Percentiles rank a stretch among this genome's conserved stretches.
These are phyloP conservation scores for Lucilia sericata DNA, from an alignment of 1,140 invertebrate species.

Conservation along the genomic window DNA sequence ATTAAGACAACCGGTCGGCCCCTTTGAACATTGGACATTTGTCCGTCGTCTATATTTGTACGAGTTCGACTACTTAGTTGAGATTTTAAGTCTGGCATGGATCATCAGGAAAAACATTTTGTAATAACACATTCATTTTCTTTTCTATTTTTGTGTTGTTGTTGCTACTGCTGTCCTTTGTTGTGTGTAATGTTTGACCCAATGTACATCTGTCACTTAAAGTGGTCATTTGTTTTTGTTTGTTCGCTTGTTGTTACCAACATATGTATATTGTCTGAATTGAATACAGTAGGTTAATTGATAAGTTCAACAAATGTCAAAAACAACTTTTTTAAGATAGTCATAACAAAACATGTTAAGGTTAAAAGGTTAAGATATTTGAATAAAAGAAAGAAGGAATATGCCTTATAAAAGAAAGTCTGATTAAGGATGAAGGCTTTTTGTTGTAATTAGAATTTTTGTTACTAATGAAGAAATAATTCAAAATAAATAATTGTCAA, in stretches of 20 bases:
- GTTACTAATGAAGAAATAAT: too few species aligned
- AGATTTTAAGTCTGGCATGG: slow-evolving; percentile 19
- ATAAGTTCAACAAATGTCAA: background rate
- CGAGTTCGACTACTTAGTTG: background rate
- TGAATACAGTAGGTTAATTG: slow-evolving; percentile 12
- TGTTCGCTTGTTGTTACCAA: background rate
- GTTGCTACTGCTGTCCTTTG: too few species aligned
- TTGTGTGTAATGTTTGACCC: background rate
- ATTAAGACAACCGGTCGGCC: background rate
- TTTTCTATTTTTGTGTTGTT: background rate
- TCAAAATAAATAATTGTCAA: too few species aligned
- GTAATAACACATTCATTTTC: background rate
- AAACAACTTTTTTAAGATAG: background rate
- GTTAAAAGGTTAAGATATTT: background rate
- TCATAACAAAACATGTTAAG: slow-evolving; percentile 3
- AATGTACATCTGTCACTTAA: slow-evolving; percentile 20
- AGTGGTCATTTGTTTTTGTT: slow-evolving; percentile 3
- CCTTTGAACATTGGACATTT: background rate
- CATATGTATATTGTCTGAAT: background rate
- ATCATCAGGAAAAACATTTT: background rate
- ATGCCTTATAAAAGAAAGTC: background rate
- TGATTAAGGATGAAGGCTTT: background rate
- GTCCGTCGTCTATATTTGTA: background rate
- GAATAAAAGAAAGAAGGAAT: background rate
- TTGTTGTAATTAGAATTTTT: too few species aligned